Conservation (phyloP, 2,113 vertebrate genomes). For the Nothobranchius furzeri region DNA sequence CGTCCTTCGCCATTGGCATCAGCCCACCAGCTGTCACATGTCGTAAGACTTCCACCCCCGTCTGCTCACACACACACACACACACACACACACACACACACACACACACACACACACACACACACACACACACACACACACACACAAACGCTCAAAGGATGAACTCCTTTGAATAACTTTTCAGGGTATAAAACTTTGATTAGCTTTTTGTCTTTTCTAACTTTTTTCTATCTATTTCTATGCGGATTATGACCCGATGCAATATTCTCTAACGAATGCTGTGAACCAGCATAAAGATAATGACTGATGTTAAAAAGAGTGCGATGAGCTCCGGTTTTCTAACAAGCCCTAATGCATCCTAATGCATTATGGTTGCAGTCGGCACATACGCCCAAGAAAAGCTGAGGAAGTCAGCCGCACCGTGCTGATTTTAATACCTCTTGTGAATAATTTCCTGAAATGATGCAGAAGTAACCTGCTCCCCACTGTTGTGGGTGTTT, state of each 20-base stretch:
- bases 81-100: constrained; percentile 28
- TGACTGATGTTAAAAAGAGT: constrained; percentile 22
- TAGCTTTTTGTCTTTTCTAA: not conserved
- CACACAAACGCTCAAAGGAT: no score
- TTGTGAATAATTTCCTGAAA: constrained; percentile 62
- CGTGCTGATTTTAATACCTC: constrained; percentile 44
- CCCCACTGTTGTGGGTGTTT: constrained; percentile 42
- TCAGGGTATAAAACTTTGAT: constrained; percentile 5
- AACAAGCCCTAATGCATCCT: constrained; percentile 30
- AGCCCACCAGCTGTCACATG: constrained; percentile 77
- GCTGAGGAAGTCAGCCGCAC: constrained; percentile 30
- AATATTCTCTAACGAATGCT: not conserved
- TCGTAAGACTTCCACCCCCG: constrained; percentile 78
- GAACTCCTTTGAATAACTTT: constrained; percentile 4
- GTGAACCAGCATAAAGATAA: not conserved
- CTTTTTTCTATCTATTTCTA: not conserved
- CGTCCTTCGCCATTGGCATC: constrained; percentile 73
- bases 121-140: not conserved
- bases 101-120: constrained; percentile 7
- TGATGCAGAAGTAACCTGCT: constrained; percentile 33
- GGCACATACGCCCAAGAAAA: constrained; percentile 13
- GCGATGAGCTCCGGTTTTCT: constrained; percentile 8
- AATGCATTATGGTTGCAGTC: constrained; percentile 13
- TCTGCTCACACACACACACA: constrained; percentile 29
- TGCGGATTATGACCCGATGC: not conserved